These are phyloP conservation scores for Helicolenus hilgendorfi DNA, from an alignment of 2,797 vertebrate genomes.

Conservation along the genomic window DNA sequence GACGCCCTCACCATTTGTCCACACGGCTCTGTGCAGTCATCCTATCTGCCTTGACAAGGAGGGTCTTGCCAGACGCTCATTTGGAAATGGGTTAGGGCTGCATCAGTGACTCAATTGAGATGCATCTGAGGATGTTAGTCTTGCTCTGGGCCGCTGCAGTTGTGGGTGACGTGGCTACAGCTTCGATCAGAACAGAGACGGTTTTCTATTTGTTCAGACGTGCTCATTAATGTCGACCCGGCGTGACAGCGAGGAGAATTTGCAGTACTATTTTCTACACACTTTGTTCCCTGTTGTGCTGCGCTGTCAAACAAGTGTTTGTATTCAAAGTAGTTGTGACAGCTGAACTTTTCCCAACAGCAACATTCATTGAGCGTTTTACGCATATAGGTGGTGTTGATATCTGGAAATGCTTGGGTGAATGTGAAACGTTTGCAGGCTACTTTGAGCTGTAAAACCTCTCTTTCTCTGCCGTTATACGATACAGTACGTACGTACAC, in stretches of 20 bases:
- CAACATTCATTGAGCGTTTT: conserved; percentile 8
- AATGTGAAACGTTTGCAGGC: background rate
- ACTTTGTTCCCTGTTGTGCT: conserved; percentile 41
- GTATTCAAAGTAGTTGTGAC: conserved; percentile 51
- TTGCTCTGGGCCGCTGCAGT: conserved; percentile 34
- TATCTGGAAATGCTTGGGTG: background rate
- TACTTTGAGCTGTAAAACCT: background rate
- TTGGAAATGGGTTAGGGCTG: conserved; percentile 71
- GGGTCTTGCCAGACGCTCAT: conserved; percentile 74
- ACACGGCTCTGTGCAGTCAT: conserved; percentile 46
- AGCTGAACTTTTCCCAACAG: conserved; percentile 51
- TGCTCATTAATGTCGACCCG: conserved; percentile 64
- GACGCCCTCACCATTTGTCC: conserved; percentile 67
- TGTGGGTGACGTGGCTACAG: conserved; percentile 39
- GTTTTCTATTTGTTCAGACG: conserved; percentile 33
- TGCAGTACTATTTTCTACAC: conserved; percentile 50
- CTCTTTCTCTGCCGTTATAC: background rate
- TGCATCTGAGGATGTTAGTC: conserved; percentile 65
- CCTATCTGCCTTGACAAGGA: conserved; percentile 75
- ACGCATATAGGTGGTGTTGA: background rate
- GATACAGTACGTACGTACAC: conserved; percentile 2
- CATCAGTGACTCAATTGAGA: conserved; percentile 79
- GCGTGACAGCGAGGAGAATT: conserved; percentile 61
- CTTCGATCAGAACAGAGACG: conserved; percentile 51
- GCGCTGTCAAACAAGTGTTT: conserved; percentile 44